phyloP scores from a whole-genome alignment of 2,888 invertebrate species.

The Caenorhabditis wallacei region DNA sequence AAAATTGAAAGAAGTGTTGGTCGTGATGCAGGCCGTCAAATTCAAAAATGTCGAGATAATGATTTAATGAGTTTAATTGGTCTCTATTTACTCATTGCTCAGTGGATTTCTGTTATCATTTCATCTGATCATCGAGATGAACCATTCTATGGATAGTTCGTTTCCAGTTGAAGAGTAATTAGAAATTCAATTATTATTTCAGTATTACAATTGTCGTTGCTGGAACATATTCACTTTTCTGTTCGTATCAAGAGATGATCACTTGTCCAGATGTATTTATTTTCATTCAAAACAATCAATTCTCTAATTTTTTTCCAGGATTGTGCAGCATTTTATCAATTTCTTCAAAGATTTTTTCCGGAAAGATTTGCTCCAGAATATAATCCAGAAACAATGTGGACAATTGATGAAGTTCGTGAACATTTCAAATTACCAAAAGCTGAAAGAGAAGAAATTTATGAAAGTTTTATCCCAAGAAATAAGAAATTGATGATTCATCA shows the following conservation, averaged over 20 bases:
- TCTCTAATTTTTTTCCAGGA: slow-evolving; percentile 15
- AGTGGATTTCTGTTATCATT: slow-evolving; percentile 29
- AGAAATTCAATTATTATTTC: neutral
- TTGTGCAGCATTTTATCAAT: neutral
- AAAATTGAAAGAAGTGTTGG: slow-evolving; percentile 31
- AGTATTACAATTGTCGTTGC: slow-evolving; percentile 4
- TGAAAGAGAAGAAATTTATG: slow-evolving; percentile 7
- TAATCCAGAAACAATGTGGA: slow-evolving; percentile 32
- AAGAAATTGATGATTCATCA: slow-evolving; percentile 27
- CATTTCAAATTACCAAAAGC: slow-evolving; percentile 3
- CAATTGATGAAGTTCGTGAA: slow-evolving; percentile 18
- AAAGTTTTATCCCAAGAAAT: slow-evolving; percentile 4
- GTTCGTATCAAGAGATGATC: slow-evolving; percentile 22
- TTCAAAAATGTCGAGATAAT: slow-evolving; percentile 34
- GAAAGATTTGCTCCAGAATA: slow-evolving; percentile 14
- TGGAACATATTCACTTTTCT: slow-evolving; percentile 16
- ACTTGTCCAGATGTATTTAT: slow-evolving; percentile 29
- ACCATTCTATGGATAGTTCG: slow-evolving; percentile 16
- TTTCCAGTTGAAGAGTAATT: neutral
- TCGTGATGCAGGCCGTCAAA: neutral
- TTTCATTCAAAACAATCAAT: neutral
- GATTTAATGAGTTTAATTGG: slow-evolving; percentile 5
- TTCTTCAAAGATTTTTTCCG: slow-evolving; percentile 3
- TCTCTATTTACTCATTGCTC: neutral
- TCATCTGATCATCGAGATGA: slow-evolving; percentile 25